These are phyloP conservation scores for western clawed frog (Xenopus tropicalis) DNA, from an alignment of 2,113 vertebrate species.

Conservation along the genomic window DNA sequence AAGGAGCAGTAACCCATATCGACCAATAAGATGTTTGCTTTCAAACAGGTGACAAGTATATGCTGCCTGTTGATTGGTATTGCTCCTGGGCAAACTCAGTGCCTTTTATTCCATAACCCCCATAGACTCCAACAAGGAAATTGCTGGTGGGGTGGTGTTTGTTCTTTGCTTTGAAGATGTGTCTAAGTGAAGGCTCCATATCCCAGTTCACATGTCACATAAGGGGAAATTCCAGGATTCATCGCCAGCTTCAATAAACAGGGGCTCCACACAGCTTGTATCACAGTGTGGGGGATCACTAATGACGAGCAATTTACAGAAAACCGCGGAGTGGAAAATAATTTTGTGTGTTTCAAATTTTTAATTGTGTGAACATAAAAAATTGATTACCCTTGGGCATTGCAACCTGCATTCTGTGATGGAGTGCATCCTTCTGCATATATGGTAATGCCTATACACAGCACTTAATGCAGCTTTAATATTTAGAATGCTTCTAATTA, in stretches of 20 bases:
- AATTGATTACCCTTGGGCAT: conserved; percentile 33
- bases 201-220: background rate
- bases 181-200: background rate
- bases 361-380: conserved; percentile 39
- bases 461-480: conserved; percentile 22
- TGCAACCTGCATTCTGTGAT: background rate
- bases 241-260: background rate
- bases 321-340: conserved; percentile 28
- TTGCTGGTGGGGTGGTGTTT: background rate
- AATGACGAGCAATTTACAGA: conserved; percentile 26
- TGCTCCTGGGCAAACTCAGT: no score
- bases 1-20: no score
- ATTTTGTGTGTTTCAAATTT: conserved; percentile 32
- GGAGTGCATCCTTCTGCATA: background rate
- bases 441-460: background rate
- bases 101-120: no score
- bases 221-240: background rate
- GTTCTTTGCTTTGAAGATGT: background rate
- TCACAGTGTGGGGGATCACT: conserved; percentile 5
- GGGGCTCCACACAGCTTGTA: conserved; percentile 7
- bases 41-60: no score
- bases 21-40: no score
- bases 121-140: background rate
- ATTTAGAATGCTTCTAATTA: conserved; percentile 25
- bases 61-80: no score